Evolutionary conservation across 2,888 invertebrate species (phyloP), one percentile per base, ranked within the genome.

Genomic region (Nineta flava): DNA sequence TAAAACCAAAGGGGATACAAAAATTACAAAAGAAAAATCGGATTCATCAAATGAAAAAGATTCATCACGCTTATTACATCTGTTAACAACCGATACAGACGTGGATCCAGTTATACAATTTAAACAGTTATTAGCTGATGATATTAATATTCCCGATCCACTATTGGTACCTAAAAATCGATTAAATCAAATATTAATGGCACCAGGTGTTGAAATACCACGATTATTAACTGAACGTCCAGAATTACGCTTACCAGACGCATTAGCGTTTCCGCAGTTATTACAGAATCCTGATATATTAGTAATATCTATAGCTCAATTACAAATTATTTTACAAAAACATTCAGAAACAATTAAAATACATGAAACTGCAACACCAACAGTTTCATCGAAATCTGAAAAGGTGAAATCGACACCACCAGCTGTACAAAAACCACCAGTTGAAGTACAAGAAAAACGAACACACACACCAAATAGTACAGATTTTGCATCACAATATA

Each of bases 141-240:
- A 77, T 55, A 75, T 82, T 59, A 76, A 80, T 62, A 77, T 88
- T 60, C 87, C 87, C 41, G 87, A 88, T 70, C 87, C 87, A 9
- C 71, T 88, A 58, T 65, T 88, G 52, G 80, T 88, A 53, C 88
- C 88, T 47, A 82, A 84, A 65, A 81, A 84, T 59, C 76, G 77
- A 58, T 66, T 88, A 46, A 79, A 80, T 48, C 74, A 76, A 16
- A 77, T 88, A 35, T 69, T 87, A 19, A 75, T 77, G 1, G 76
- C 79, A 4, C 88, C 88, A 1, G 83, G 76, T 1, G 74, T 72
- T 48, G 87, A 87, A 70, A 87, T 88, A 53, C 87, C 87, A 0
- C 75, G 81, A 47, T 67, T 88, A 43, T 63, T 87, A 34, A 72
- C 79, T 52, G 76, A 80, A 50, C 69, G 84, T 52, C 85, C 86